phyloP scores from a whole-genome alignment of 2,888 invertebrate species.

The Octonoba sinensis region DNA sequence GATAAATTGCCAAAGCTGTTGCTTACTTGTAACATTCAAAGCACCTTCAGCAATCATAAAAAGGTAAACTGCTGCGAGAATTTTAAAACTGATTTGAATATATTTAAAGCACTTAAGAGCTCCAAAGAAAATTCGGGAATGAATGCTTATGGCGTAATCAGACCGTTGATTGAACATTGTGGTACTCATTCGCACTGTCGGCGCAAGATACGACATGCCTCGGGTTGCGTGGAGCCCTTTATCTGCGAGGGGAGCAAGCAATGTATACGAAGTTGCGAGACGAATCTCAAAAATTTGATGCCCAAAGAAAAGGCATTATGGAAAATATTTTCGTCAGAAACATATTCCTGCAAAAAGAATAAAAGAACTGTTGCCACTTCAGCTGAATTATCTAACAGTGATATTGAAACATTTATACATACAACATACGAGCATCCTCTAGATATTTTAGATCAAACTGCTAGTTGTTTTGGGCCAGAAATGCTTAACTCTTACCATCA shows the following conservation, averaged over 20 bases:
- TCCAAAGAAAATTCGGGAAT: background rate
- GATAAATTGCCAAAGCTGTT: conserved; percentile 31
- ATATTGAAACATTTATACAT: conserved; percentile 30
- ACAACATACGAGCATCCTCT: background rate
- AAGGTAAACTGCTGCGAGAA: conserved; percentile 10
- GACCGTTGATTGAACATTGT: conserved; percentile 12
- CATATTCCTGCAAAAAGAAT: conserved; percentile 19
- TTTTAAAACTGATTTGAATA: conserved; percentile 4
- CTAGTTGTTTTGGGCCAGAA: no score
- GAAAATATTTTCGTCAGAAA: conserved; percentile 24
- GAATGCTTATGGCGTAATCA: background rate
- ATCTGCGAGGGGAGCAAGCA: conserved; percentile 17
- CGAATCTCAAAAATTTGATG: background rate
- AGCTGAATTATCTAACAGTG: background rate
- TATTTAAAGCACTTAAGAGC: conserved; percentile 22
- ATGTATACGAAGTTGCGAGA: conserved; percentile 30
- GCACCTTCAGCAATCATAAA: conserved; percentile 22
- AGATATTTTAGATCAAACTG: no score
- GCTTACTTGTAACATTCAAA: conserved; percentile 29
- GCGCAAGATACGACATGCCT: conserved; percentile 13
- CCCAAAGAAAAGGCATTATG: background rate
- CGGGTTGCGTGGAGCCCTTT: conserved; percentile 30
- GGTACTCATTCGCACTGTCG: conserved; percentile 22
- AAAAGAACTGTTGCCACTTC: conserved; percentile 19
- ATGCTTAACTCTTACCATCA: no score